Evolutionary conservation across 2,113 vertebrate species (phyloP), one percentile per base, ranked within the genome.

Genomic region (Plecotus auritus): DNA sequence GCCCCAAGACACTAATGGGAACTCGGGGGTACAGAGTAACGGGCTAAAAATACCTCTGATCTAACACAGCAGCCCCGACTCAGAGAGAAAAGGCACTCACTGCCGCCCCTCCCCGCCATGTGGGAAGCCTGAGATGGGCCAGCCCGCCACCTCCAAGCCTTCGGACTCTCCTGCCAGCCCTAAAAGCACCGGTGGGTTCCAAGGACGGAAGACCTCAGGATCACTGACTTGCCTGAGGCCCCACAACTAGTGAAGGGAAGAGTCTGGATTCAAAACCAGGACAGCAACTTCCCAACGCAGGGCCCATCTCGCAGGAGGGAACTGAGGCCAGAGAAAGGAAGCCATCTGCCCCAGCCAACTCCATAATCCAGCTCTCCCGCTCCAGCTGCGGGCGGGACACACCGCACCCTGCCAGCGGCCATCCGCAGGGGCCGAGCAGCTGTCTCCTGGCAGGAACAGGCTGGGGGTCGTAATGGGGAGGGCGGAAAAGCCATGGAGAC

Each of bases 361-460:
- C 70, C 4, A 3, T 0, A 35, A 26, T 6, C 64, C 74, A 17
- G 45, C 45, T 11, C 51, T 32, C 73, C 66, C 30, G 4, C 83
- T 51, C 40, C 23, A 59, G 42, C 85, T 70, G 49, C 74, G 45
- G 42, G 64, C 49, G 26, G 73, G 18, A 9, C 54, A 28, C 47
- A 0, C 78, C 14, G 42, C 32, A 2, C 7, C 1, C 74, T n/a
- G 87, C 91, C 96, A 61, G 20, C 0, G 9, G 49, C 54, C 6
- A 9, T 47, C 56, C 11, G 3, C n/a, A 32, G 47, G 49, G 35
- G 56, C 5, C 28, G 11, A 14, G 49, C 72, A 73, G 95, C 90
- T 85, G 78, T 51, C 90, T 88, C 92, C 28, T 4, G 76, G 87
- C 76, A 76, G 84, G 78, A 70, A n/a, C 42, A 18, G 84, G 20